Percentiles rank a stretch among this genome's conserved stretches.
Evolutionary conservation across 1,140 invertebrate genomes (phyloP).

Genomic region (Carposina sasakii): DNA sequence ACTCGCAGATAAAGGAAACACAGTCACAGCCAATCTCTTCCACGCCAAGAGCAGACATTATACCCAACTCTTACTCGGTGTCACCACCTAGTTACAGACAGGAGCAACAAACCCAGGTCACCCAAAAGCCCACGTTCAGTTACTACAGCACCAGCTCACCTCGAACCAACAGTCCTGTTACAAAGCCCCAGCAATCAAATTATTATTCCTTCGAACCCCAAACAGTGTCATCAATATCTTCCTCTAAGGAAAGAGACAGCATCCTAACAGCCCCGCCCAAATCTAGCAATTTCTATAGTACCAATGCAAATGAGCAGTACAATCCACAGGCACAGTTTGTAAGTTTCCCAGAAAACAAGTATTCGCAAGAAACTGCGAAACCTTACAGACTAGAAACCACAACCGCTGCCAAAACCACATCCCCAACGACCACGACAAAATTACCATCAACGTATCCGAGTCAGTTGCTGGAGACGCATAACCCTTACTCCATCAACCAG

Average conservation of each 20-base stretch:
- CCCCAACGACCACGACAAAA: slow-evolving; percentile 38
- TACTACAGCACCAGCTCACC: slow-evolving; percentile 55
- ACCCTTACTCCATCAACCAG: slow-evolving; percentile 67
- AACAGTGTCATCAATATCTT: slow-evolving; percentile 45
- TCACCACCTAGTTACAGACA: slow-evolving; percentile 25
- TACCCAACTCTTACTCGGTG: slow-evolving; percentile 38
- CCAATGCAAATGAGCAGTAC: slow-evolving; percentile 37
- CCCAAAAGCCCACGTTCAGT: slow-evolving; percentile 51
- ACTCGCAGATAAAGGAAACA: slow-evolving; percentile 59
- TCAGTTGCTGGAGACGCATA: slow-evolving; percentile 60
- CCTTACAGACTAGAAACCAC: slow-evolving; percentile 13
- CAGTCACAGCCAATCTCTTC: slow-evolving; percentile 14
- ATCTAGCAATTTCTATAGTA: slow-evolving; percentile 45
- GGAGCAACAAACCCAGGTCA: slow-evolving; percentile 26
- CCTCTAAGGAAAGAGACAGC: slow-evolving; percentile 32
- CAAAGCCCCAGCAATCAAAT: slow-evolving; percentile 43
- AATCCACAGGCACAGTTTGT: slow-evolving; percentile 36
- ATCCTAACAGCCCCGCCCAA: slow-evolving; percentile 28
- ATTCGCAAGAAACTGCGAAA: slow-evolving; percentile 28
- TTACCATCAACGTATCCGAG: slow-evolving; percentile 46
- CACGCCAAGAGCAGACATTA: slow-evolving; percentile 23
- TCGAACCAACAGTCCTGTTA: slow-evolving; percentile 33
- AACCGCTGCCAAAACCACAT: slow-evolving; percentile 18
- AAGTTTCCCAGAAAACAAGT: slow-evolving; percentile 25
- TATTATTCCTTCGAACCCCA: slow-evolving; percentile 62